Base-by-base conservation (phyloP, 2,113 vertebrate species). In the Ceyx melanurus region DNA sequence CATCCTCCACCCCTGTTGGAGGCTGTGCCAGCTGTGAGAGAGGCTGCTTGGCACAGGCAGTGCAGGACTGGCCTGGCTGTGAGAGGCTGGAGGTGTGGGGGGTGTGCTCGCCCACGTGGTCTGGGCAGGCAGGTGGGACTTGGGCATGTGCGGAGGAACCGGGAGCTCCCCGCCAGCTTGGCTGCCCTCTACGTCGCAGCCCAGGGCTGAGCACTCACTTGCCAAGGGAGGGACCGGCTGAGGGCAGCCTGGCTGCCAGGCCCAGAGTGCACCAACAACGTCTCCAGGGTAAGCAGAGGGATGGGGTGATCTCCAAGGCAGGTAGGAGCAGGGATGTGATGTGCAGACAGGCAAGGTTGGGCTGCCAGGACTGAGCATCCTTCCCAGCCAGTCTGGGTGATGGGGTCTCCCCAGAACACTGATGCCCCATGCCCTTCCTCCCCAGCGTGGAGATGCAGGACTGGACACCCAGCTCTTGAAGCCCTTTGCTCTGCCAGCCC, bases 101-200 rank as follows among this genome's bases (percentile, higher is more conserved):
- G 45, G 74, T 53, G 13, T 0, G 0, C 35, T 82, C 0, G 0
- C 54, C 56, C 5, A 0, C 10, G 1, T 62, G 0, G 16, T 89
- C 84, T 92, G 74, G 57, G 66, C 66, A 53, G 77, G 65, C 57
- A 65, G 81, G 66, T 23, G 5, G 61, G 77, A 74, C 29, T 29
- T 0, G 0, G 71, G 57, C 22, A 6, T 0, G 2, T 48, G n/a
- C 19, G 2, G 81, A 87, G 76, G 70, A 1, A 4, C 50, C 9
- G 0, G 45, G 57, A 84, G 58, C 58, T 73, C n/a, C 23, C 42
- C 82, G 91, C 84, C 93, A 91, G 88, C 40, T 94, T 35, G 28
- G 81, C 91, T 84, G 74, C 74, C 78, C 84, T 89, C 84, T 28
- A 15, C 0, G 0, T 62, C 2, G 1, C 45, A 78, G 78, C 53